Evolutionary conservation across 2,888 invertebrate genomes (phyloP), one percentile per base, ranked within the genome.

Genomic region (Andricus quercusramuli): DNA sequence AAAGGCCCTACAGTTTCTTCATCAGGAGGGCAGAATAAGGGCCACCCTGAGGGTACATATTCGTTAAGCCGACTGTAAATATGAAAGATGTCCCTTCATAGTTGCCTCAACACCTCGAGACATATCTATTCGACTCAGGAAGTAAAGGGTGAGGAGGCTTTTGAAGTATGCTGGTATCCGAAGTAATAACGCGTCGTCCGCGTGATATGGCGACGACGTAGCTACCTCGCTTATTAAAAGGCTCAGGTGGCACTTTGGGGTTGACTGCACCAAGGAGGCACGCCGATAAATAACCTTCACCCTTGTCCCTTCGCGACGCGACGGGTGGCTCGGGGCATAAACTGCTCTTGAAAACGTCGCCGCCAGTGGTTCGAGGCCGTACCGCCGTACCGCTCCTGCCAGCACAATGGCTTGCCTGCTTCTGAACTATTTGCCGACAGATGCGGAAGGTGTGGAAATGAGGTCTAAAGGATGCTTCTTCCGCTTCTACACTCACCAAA

Each of bases 181-280:
- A 86, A 86, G 87, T 86, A 89, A 90, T 90, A 90, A 89, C 88
- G 87, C 76, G 83, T 84, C 86, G 83, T 80, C 70, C 77, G 78
- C 84, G 68, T 82, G 80, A 81, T 82, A 81, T 85, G 82, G 82
- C 77, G 82, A 79, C 78, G 80, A 70, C 74, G 79, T 70, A 80
- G 81, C 83, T 80, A 82, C 79, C 84, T 81, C 81, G 85, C 87
- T 88, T 90, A 89, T 89, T 89, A 89, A 88, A 90, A 87, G 87
- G 86, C 86, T 87, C 87, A 83, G 86, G 84, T 86, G 87, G 82
- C 87, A 88, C 87, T 87, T 85, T 83, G 83, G 83, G 83, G 85
- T 85, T 80, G 85, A 82, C 80, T 80, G 84, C 84, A 81, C 56
- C 74, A 84, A 81, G 86, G 84, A 78, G 83, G 82, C 56, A 74